Conservation (phyloP, 2,113 vertebrate genomes). For the Myotis yumanensis region DNA sequence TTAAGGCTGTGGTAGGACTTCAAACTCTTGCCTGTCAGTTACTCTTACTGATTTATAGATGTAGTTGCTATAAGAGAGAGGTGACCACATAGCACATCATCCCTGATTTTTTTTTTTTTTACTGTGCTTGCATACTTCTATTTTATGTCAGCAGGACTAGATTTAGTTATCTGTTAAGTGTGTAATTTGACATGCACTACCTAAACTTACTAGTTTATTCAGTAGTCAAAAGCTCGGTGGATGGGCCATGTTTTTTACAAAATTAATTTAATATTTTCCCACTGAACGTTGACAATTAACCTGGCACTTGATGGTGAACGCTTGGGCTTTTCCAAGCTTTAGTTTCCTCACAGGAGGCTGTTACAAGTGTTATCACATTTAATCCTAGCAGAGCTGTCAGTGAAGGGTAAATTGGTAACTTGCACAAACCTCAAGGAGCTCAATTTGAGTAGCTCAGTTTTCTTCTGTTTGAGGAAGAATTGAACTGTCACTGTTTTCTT, state of each 20-base stretch:
- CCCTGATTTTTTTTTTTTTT: neutral
- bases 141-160: neutral
- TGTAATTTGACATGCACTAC: neutral
- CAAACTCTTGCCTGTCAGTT: neutral
- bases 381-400: neutral
- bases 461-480: neutral
- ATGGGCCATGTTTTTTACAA: neutral
- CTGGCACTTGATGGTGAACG: neutral
- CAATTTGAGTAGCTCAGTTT: neutral
- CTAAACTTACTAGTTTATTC: neutral
- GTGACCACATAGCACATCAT: neutral
- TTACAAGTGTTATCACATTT: neutral
- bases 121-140: neutral
- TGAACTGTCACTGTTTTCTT: neutral
- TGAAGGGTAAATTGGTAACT: neutral
- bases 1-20: neutral
- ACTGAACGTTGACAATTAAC: neutral
- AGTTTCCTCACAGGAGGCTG: neutral
- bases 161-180: neutral
- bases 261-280: neutral
- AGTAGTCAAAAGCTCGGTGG: neutral
- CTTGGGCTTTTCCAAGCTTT: neutral
- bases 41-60: neutral
- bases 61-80: neutral
- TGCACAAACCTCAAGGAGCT: neutral